Conservation (phyloP, 2,113 vertebrate species). For the Calidris pygmaea region DNA sequence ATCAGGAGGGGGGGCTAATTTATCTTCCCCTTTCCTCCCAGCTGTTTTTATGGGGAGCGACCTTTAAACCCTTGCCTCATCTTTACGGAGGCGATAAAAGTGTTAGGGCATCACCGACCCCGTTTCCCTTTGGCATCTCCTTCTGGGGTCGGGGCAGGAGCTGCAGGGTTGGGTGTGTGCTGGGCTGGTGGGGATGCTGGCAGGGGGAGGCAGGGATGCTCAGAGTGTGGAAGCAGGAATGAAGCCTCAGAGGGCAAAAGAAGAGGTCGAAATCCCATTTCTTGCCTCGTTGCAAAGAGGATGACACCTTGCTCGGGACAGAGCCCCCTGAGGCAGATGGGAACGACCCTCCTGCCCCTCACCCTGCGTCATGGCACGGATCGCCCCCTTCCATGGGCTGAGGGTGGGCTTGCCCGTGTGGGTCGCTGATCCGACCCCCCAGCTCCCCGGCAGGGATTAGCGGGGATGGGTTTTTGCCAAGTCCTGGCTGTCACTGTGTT, state of each 20-base stretch:
- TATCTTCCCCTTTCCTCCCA: background rate
- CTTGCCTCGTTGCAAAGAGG: background rate
- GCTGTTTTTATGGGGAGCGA: background rate
- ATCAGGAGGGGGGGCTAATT: background rate
- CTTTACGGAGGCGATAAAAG: background rate
- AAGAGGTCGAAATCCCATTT: background rate
- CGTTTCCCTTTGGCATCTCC: background rate
- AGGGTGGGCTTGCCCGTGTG: background rate
- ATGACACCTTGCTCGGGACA: rapidly evolving
- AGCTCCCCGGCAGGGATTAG: slow-evolving; percentile 2
- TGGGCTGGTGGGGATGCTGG: background rate
- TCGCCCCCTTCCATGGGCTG: rapidly evolving
- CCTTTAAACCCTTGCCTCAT: background rate
- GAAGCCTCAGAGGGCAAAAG: background rate
- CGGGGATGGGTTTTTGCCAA: slow-evolving; percentile 56
- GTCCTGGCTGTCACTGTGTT: slow-evolving; percentile 69
- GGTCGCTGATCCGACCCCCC: background rate
- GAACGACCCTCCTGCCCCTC: background rate
- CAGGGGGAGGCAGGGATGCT: background rate
- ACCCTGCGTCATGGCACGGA: rapidly evolving
- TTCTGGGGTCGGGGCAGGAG: rapidly evolving
- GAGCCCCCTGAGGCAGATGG: rapidly evolving
- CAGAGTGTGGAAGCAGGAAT: rapidly evolving
- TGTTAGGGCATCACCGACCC: background rate
- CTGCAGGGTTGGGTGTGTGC: rapidly evolving